phyloP scores from a whole-genome alignment of 2,113 vertebrate species.

The Arenaria interpres region DNA sequence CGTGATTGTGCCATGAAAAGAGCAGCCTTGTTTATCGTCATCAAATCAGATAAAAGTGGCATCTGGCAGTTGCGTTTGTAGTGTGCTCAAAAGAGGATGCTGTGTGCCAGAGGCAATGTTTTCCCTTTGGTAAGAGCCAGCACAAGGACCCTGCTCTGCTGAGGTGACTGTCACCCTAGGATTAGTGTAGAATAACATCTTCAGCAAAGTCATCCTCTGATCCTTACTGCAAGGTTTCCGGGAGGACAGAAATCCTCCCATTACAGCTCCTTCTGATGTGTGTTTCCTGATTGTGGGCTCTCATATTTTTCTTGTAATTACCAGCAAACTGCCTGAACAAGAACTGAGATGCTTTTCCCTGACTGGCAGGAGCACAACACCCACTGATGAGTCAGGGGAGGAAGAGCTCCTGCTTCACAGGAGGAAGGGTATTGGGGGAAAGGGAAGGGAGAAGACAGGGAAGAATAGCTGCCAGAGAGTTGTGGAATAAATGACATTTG shows the following conservation, averaged over 20 bases:
- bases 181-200: background rate
- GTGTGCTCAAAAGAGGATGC: background rate
- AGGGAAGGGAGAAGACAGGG: background rate
- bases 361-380: background rate
- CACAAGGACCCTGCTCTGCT: background rate
- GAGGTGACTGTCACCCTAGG: background rate
- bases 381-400: constrained; percentile 1
- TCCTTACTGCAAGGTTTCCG: background rate
- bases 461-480: background rate
- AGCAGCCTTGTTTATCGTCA: background rate
- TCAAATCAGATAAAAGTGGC: background rate
- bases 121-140: background rate
- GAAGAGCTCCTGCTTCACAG: background rate
- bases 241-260: background rate
- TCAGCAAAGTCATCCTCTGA: background rate
- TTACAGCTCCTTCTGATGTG: background rate
- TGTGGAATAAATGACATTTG: constrained; percentile 25
- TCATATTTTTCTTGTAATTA: background rate
- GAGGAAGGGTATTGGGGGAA: background rate
- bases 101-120: background rate
- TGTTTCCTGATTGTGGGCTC: background rate
- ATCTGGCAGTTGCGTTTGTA: background rate
- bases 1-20: background rate
- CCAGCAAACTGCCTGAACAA: background rate
- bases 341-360: background rate